A percentile compares a stretch with the other conserved stretches of the same genome.
Conservation (phyloP, 2,113 vertebrate species). For the Sceloporus tristichus region DNA sequence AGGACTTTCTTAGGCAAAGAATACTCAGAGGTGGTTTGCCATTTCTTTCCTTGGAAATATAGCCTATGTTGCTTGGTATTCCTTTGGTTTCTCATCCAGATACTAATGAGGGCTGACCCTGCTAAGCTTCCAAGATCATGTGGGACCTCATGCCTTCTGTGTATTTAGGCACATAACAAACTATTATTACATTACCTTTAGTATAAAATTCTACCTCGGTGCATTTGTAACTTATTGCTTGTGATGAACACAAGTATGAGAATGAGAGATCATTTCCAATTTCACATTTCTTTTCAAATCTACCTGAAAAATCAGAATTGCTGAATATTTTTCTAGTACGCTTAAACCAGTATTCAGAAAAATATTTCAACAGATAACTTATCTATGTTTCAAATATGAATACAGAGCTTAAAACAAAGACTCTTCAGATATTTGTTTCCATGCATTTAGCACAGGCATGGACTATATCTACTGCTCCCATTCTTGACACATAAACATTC, state of each 20-base stretch:
- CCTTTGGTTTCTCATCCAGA: too few relatives aligned
- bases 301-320: neutral
- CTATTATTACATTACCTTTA: neutral
- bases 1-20: too few relatives aligned
- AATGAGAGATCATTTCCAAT: neutral
- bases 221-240: neutral
- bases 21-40: too few relatives aligned
- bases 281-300: neutral
- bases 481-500: neutral
- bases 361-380: neutral
- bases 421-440: neutral
- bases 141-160: too few relatives aligned
- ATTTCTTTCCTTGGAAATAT: too few relatives aligned
- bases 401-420: neutral
- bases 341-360: neutral
- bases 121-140: too few relatives aligned
- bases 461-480: neutral
- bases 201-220: neutral
- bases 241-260: neutral
- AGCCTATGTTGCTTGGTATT: too few relatives aligned
- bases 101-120: too few relatives aligned
- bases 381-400: neutral
- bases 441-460: neutral
- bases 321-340: neutral
- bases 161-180: neutral